Evolutionary conservation across 1,140 invertebrate species (phyloP).

Genomic region (Panulirus ornatus): DNA sequence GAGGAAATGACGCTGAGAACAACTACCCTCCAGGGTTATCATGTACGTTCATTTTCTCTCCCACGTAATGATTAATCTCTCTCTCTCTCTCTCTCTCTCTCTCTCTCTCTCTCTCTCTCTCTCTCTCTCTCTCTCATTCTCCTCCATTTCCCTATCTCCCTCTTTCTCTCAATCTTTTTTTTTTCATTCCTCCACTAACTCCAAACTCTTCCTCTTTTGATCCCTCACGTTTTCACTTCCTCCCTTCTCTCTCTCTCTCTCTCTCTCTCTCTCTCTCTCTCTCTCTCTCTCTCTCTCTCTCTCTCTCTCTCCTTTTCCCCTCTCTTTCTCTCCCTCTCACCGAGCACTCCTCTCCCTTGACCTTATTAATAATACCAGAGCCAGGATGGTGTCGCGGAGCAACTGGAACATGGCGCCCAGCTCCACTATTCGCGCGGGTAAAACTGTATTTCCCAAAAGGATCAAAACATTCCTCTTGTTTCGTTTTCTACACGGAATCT

Average conservation of each 20-base stretch:
- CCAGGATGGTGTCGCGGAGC: no score
- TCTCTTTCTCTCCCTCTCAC: neutral
- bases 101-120: neutral
- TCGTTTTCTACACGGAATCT: no score
- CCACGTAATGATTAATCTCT: neutral
- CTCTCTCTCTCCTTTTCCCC: neutral
- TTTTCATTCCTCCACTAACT: neutral
- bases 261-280: neutral
- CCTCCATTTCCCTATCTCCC: neutral
- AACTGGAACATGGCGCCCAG: no score
- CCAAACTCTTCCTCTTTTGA: neutral
- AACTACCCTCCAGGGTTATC: neutral
- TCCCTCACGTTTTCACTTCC: neutral
- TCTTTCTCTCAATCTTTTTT: conserved; percentile 4
- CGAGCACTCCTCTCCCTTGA: neutral
- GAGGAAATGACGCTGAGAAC: no score
- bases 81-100: conserved; percentile 19
- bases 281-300: neutral
- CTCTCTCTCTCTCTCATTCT: neutral
- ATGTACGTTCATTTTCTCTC: neutral
- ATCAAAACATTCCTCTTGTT: no score
- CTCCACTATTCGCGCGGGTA: no score
- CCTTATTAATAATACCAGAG: neutral
- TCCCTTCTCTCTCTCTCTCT: neutral
- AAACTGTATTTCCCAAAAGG: no score